Evolutionary conservation across 2,113 vertebrate species (phyloP), one percentile per base, ranked within the genome.

Genomic region (Cheilinus undulatus): DNA sequence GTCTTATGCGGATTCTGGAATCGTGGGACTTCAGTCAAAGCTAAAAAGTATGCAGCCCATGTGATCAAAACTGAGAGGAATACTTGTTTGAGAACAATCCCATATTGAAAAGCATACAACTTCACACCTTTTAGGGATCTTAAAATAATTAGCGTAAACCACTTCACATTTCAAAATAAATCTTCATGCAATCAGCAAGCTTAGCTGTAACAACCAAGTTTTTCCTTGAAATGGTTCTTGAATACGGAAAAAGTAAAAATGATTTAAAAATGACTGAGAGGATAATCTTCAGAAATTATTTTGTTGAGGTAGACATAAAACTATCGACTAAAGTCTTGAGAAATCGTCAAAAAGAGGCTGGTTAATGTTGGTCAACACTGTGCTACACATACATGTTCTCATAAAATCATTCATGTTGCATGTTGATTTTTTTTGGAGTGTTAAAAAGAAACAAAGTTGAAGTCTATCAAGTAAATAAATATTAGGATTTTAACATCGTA

Each of bases 301-400:
- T 12, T 57, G 26, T 42, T 87, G 85, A 87, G 81, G 87, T 86
- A 91, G 85, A 67, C 57, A 30, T 56, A 50, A 69, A 63, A 59
- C 27, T 27, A 69, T 27, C 24, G 14, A 58, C 26, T 32, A 52
- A 48, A 84, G 57, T 76, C 59, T 70, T 43, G 36, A 38, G 36
- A 40, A 40, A 17, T 19, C 40, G 15, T 42, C 14, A 42, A 17
- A 17, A 19, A 42, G 14, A 42, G 40, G 15, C 0, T 2, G 7
- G 40, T 6, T 17, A 17, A 7, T 4, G 19, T 17, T 17, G 3
- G 40, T 19, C 40, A 42, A 42, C 13, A 42, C 40, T 40, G 36
- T 40, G 13, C 36, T 40, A 14, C 12, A 40, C 13, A 12, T 36
- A 36, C 13, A 12, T 36, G n/a, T 36, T 10, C 34, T 10, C 13